Percentiles rank a stretch among this genome's conserved stretches.
Conservation (phyloP, 2,113 vertebrate species). For the Lonchura striata region DNA sequence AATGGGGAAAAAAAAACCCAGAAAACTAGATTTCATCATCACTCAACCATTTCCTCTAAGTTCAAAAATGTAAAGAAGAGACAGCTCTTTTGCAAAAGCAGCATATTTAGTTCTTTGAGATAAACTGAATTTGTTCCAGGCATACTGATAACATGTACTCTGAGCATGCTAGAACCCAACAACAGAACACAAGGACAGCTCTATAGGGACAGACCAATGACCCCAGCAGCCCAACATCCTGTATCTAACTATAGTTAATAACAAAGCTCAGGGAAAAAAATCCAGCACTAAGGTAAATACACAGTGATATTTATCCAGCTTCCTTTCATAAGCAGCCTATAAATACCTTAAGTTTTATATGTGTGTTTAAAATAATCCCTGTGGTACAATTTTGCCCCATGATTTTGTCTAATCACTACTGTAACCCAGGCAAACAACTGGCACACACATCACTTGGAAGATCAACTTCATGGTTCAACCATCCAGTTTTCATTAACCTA, state of each 20-base stretch:
- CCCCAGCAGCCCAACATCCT: not conserved
- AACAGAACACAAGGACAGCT: not conserved
- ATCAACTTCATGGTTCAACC: not conserved
- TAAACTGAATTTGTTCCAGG: not conserved
- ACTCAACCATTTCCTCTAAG: not conserved
- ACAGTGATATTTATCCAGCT: not conserved
- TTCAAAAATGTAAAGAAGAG: not conserved
- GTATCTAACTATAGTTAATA: not conserved
- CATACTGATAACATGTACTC: rapidly evolving
- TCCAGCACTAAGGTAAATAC: not conserved
- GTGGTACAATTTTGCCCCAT: not conserved
- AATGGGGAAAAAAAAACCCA: not conserved
- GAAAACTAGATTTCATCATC: not conserved
- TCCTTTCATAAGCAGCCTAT: not conserved
- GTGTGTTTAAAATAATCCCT: not conserved
- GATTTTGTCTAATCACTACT: not conserved
- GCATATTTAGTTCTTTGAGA: not conserved
- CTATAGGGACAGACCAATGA: rapidly evolving
- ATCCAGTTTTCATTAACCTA: not conserved
- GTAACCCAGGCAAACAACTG: not conserved
- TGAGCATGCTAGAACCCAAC: not conserved
- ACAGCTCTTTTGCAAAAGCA: not conserved
- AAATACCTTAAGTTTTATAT: not conserved
- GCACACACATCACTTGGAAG: not conserved
- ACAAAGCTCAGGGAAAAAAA: not conserved